A percentile compares a stretch with the other conserved stretches of the same genome.
phyloP scores from a whole-genome alignment of 2,888 invertebrate species.

The Cephus spinipes region DNA sequence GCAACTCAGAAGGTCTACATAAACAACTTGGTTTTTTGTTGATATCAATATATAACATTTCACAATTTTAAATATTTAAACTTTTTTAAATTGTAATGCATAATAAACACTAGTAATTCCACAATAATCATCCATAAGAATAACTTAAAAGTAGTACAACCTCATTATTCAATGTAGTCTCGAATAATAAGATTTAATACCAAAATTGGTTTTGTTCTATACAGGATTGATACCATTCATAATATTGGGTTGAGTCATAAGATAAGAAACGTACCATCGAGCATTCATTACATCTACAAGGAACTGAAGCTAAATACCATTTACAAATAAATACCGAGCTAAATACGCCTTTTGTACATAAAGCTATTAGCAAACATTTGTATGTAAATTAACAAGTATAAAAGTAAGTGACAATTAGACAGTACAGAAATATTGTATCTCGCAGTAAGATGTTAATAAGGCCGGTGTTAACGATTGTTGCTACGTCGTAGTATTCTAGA shows the following conservation, averaged over 20 bases:
- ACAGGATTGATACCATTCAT: not conserved
- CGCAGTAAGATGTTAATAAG: not conserved
- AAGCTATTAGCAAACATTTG: slow-evolving; percentile 28
- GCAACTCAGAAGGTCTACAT: too few species aligned
- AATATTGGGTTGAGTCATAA: not conserved
- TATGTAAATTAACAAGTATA: slow-evolving; percentile 27
- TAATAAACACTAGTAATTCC: too few species aligned
- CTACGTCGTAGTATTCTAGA: not conserved
- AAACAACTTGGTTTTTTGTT: too few species aligned
- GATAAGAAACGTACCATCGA: not conserved
- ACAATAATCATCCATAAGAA: not conserved
- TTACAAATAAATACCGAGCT: not conserved
- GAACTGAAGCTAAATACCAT: not conserved
- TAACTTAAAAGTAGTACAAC: not conserved
- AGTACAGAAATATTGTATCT: not conserved
- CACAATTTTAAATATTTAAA: too few species aligned
- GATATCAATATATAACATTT: too few species aligned
- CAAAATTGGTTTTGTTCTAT: not conserved
- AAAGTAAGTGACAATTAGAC: slow-evolving; percentile 3
- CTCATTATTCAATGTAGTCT: not conserved
- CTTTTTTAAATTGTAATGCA: too few species aligned
- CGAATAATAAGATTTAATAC: not conserved
- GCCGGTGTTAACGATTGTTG: not conserved
- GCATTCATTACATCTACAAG: not conserved
- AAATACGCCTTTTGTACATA: not conserved